Conservation (phyloP, 1,140 invertebrate species). For the Microplitis demolitor region DNA sequence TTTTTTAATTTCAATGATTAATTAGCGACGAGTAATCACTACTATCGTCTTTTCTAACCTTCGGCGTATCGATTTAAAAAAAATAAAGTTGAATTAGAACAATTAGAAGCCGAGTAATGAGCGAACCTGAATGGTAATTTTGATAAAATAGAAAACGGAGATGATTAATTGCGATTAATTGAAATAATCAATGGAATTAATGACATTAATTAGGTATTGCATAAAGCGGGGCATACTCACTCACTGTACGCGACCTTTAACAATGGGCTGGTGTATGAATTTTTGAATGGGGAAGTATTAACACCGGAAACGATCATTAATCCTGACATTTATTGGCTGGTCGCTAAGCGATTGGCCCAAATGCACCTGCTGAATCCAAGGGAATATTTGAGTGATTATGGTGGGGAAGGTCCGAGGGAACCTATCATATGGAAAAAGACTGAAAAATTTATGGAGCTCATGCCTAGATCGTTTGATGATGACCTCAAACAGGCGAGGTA, state of each 20-base stretch:
- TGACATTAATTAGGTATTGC: slow-evolving; percentile 66
- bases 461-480: slow-evolving; percentile 70
- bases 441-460: slow-evolving; percentile 74
- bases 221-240: slow-evolving; percentile 79
- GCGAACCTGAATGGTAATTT: too few species aligned
- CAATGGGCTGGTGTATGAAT: slow-evolving; percentile 95
- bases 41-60: too few species aligned
- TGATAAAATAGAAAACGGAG: too few species aligned
- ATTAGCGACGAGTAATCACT: too few species aligned
- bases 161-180: neutral
- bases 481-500: slow-evolving; percentile 70
- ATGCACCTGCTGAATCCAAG: slow-evolving; percentile 73
- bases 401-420: slow-evolving; percentile 36
- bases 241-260: slow-evolving; percentile 88
- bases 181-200: neutral
- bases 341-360: slow-evolving; percentile 80
- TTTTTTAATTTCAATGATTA: too few species aligned
- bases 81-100: too few species aligned
- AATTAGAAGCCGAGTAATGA: too few species aligned
- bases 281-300: slow-evolving; percentile 81
- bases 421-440: slow-evolving; percentile 77
- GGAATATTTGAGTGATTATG: slow-evolving; percentile 39
- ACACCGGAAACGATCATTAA: slow-evolving; percentile 73
- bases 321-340: slow-evolving; percentile 72
- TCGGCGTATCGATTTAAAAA: too few species aligned